Evolutionary conservation across 1,140 invertebrate genomes (phyloP), one percentile per base, ranked within the genome.

Genomic region (Luehdorfia chinensis): DNA sequence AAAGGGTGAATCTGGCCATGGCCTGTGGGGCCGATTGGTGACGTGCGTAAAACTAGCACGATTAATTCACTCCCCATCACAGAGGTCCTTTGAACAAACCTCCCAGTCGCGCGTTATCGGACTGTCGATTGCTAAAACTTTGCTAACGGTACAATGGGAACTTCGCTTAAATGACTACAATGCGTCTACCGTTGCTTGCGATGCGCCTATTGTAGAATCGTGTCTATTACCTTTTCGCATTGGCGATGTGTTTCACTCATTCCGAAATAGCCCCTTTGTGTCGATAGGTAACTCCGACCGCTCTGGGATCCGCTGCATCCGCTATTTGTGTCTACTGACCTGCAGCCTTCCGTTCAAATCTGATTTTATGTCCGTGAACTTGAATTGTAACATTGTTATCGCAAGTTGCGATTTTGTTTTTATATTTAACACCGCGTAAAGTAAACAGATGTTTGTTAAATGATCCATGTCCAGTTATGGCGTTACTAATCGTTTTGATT

Each of bases 111-210:
- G 43, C 62, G 58, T 54, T 81, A 78, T 80, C 76, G 63, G 58
- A 57, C 41, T 61, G 64, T 68, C 72, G 67, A 78, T 78, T 68
- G 55, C 73, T 78, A 62, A 72, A 81, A 78, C 71, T 81, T 81
- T 70, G 53, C 67, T 59, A 64, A 55, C 55, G 54, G 71, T 69
- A 75, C 39, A 77, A 69, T 49, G 58, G 63, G 34, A 81, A 81
- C 73, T 81, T 74, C 57, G 68, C 64, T 66, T 59, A 66, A 66
- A 72, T 64, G 67, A 61, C 54, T 69, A 78, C 73, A 77, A 75
- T 73, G 53, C 55, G 50, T 34, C 55, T 41, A 36, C 39, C 67
- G 58, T 58, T 65, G 75, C 71, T 58, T 60, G 55, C 58, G 66
- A 61, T 52, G 58, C 54, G 49, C 16, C 63, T 54, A 70, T 72